Evolutionary conservation across 2,888 invertebrate species (phyloP).

Genomic region (Morpho helenor): DNA sequence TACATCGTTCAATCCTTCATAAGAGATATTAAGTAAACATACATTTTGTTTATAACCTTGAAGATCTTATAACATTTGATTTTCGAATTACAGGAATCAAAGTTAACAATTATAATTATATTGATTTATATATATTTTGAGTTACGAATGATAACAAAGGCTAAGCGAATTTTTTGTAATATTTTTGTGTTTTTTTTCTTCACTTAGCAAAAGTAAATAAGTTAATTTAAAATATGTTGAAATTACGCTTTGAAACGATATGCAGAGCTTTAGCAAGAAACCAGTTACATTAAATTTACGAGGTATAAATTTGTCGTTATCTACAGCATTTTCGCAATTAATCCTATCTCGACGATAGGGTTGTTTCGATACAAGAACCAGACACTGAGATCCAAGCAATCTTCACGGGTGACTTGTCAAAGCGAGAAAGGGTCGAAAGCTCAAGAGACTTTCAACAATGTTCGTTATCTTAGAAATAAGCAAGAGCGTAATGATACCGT

Average conservation of each 20-base stretch:
- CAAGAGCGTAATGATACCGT: conserved; percentile 74
- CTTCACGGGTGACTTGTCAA: conserved; percentile 78
- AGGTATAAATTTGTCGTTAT: conserved; percentile 66
- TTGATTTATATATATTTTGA: too few species aligned
- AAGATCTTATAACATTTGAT: not conserved
- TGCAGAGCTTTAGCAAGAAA: not conserved
- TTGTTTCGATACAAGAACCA: conserved; percentile 74
- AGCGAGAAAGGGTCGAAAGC: conserved; percentile 71
- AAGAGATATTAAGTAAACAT: not conserved
- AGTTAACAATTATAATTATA: too few species aligned
- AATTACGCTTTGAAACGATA: not conserved
- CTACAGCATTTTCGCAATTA: conserved; percentile 76
- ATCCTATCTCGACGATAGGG: conserved; percentile 72
- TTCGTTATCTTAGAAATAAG: conserved; percentile 77
- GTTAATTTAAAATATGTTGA: conserved; percentile 6
- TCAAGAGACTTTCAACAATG: conserved; percentile 78
- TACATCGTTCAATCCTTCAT: not conserved
- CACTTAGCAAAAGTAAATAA: too few species aligned
- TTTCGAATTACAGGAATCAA: not conserved
- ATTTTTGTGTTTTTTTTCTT: too few species aligned
- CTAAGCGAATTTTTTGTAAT: too few species aligned
- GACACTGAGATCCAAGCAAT: conserved; percentile 76
- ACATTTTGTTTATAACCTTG: not conserved
- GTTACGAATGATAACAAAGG: too few species aligned
- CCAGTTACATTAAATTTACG: not conserved